Evolutionary conservation across 1,140 invertebrate species (phyloP).

Genomic region (Drosophila elegans): DNA sequence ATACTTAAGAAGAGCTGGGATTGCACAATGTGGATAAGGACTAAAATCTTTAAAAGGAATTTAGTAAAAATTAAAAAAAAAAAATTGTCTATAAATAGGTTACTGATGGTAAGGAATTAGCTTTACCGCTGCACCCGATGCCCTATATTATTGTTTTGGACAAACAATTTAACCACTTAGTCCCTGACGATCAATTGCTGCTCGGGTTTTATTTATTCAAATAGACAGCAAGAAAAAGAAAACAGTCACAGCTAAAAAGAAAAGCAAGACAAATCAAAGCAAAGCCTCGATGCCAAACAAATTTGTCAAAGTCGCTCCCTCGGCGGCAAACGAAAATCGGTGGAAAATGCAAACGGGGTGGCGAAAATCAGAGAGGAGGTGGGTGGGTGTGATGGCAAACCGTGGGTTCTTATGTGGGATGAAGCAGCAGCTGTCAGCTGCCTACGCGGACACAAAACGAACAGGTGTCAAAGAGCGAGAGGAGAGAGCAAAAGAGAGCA

Average conservation of each 20-base stretch:
- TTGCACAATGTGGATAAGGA: no score
- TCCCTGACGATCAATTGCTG: slow-evolving; percentile 17
- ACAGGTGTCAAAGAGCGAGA: slow-evolving; percentile 52
- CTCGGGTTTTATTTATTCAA: neutral
- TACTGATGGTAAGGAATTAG: no score
- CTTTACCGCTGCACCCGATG: no score
- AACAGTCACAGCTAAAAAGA: neutral
- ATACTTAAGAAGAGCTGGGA: no score
- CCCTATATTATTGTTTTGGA: neutral
- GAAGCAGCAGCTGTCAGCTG: slow-evolving; percentile 38
- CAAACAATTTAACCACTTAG: slow-evolving; percentile 7
- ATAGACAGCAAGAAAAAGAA: slow-evolving; percentile 1
- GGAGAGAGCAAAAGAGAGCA: neutral
- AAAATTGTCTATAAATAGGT: no score
- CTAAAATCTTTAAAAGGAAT: no score
- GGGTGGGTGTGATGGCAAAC: slow-evolving; percentile 7
- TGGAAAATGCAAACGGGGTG: neutral
- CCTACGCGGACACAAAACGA: slow-evolving; percentile 43
- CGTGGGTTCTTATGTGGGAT: no score
- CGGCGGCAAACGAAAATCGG: neutral
- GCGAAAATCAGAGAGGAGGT: neutral
- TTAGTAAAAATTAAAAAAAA: no score
- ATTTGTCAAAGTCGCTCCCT: slow-evolving; percentile 58
- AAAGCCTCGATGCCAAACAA: slow-evolving; percentile 46
- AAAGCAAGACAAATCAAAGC: slow-evolving; percentile 33